Evolutionary conservation across 2,113 vertebrate species (phyloP), one percentile per base, ranked within the genome.

Genomic region (Dasyprocta punctata): DNA sequence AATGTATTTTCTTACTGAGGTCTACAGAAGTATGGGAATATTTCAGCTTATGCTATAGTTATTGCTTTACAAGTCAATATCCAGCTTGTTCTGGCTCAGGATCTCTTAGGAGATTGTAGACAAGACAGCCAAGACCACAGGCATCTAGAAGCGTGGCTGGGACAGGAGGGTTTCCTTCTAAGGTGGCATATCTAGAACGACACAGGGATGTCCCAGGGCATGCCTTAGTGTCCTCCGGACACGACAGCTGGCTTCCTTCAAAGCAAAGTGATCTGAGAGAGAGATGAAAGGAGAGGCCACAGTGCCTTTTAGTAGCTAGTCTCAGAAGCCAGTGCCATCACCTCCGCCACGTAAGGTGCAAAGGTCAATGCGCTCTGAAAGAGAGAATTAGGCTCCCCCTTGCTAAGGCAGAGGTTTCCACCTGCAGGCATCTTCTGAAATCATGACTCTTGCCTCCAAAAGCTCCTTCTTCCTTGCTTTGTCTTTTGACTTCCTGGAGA

Each of bases 241-340:
- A 3, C 3, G 30, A 56, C 22, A 73, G 80, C 33, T 13, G 22
- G 22, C 61, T 86, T 94, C 63, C 58, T 73, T 8, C 14, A 47
- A 52, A 47, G 67, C 33, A 56, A 67, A 60, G 20, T 17, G 30
- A 67, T 33, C 56, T 7, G 0, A 86, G 58, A 58, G 56, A 22
- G 56, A 89, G 61, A 58, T 38, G 33, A 47, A 52, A 19, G 19
- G 58, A n/a, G 20, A 56, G 24, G 28, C 24, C 75, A 19, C 0
- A 1, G 20, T 36, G 14, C 38, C 75, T 83, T 38, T 14, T 28
- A 11, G 30, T 19, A 75, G 49, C 38, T 58, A 8, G 12, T 63
- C 19, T 49, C 44, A 9, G 60, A 54, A 73, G 26, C 41, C 30
- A 26, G 0, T 20, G 10, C n/a, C 4, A 0, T 2, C 4, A 7